Evolutionary conservation across 30 jellyfish, hydroid and myxozoan genomes (phyloP).

Genomic region (Mastigias papua): DNA sequence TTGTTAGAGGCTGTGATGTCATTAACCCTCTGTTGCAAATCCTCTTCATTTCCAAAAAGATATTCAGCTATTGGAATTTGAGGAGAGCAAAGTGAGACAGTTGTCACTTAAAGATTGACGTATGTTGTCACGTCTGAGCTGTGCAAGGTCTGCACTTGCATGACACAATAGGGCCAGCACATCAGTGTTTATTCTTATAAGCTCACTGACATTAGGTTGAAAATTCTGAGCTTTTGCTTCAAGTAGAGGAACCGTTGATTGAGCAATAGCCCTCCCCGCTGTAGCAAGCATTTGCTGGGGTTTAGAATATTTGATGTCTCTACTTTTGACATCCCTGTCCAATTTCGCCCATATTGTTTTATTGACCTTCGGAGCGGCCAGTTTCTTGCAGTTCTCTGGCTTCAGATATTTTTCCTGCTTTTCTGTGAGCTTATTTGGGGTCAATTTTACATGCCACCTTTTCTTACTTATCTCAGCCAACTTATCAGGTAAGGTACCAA

Average conservation of each 20-base stretch:
- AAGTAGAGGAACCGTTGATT: background rate
- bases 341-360: background rate
- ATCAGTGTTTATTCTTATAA: background rate
- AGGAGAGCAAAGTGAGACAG: too few species aligned
- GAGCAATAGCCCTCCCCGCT: constrained; percentile 4
- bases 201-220: too few species aligned
- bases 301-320: background rate
- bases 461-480: too few species aligned
- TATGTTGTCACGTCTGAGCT: constrained; percentile 1
- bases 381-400: constrained; percentile 11
- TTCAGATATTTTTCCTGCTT: background rate
- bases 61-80: background rate
- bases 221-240: background rate
- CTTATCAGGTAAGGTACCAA: too few species aligned
- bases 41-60: constrained; percentile 18
- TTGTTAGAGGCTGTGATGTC: constrained; percentile 25
- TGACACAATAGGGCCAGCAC: background rate
- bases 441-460: too few species aligned
- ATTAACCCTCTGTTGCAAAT: constrained; percentile 33
- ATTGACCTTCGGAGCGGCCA: background rate
- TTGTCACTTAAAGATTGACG: background rate
- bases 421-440: too few species aligned
- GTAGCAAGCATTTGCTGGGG: background rate
- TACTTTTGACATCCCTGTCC: background rate
- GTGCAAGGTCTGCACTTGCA: constrained; percentile 9